phyloP scores from a whole-genome alignment of 2,113 vertebrate species.

The Onychostoma macrolepis region DNA sequence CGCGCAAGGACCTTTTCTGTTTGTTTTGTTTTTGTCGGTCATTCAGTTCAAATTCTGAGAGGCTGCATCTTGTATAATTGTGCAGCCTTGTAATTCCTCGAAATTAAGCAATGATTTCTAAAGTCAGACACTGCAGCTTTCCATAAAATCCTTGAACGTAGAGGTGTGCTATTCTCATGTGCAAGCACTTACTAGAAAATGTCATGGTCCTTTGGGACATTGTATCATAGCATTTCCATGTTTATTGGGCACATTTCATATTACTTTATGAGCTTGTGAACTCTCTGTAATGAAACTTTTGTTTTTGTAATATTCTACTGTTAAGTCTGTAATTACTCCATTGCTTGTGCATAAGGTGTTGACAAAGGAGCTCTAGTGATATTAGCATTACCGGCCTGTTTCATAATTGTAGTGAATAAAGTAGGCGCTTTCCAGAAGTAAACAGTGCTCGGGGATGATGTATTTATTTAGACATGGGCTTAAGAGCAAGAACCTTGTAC shows the following conservation, averaged over 20 bases:
- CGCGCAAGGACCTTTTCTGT: not conserved
- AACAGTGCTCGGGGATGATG: not conserved
- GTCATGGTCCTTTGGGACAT: not conserved
- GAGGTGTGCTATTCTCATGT: not conserved
- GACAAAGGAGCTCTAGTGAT: not conserved
- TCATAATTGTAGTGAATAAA: not conserved
- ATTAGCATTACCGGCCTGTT: not conserved
- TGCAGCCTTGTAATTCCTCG: not conserved
- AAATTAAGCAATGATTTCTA: constrained; percentile 23
- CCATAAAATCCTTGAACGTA: not conserved
- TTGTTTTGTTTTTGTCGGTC: not conserved
- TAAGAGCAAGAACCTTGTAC: not conserved
- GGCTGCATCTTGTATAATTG: not conserved
- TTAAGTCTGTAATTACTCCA: not conserved
- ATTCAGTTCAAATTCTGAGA: not conserved
- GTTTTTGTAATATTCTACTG: not conserved
- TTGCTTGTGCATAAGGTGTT: not conserved
- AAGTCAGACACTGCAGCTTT: not conserved
- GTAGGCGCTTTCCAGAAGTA: not conserved
- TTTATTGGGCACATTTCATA: not conserved
- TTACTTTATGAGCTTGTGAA: not conserved
- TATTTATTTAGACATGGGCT: not conserved
- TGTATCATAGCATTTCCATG: not conserved
- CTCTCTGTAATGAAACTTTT: not conserved
- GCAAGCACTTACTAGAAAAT: not conserved